A percentile compares a stretch with the other conserved stretches of the same genome.
These are phyloP conservation scores for Epiblema foenella DNA, from an alignment of 2,888 invertebrate genomes.

Conservation along the genomic window DNA sequence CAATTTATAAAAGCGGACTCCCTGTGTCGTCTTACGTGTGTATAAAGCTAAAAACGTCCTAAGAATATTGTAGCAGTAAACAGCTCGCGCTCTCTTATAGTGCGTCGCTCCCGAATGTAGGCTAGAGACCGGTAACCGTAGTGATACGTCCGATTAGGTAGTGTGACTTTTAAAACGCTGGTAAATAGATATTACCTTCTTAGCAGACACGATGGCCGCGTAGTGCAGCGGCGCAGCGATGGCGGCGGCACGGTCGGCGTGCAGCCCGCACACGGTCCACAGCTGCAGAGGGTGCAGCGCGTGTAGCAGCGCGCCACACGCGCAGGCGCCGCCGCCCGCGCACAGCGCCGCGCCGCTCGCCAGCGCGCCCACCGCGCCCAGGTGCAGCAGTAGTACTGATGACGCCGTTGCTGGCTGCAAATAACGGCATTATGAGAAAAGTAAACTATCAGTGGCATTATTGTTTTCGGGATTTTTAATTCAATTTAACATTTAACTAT, in stretches of 20 bases:
- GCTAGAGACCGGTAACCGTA: too few species aligned
- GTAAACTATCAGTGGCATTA: not conserved
- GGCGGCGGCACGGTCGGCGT: conserved; percentile 91
- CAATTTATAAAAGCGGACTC: too few species aligned
- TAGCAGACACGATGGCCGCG: conserved; percentile 89
- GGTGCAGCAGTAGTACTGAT: conserved; percentile 89
- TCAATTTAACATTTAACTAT: too few species aligned
- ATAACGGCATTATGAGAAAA: conserved; percentile 32
- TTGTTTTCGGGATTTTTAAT: not conserved
- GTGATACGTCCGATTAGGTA: too few species aligned
- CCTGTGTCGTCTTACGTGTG: too few species aligned
- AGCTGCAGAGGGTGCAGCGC: conserved; percentile 90
- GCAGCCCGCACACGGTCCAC: conserved; percentile 92
- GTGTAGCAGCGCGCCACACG: conserved; percentile 88
- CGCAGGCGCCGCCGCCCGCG: conserved; percentile 86
- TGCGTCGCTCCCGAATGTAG: too few species aligned
- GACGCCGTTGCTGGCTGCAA: conserved; percentile 87
- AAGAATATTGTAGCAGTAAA: too few species aligned
- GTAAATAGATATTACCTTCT: conserved; percentile 47
- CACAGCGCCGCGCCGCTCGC: conserved; percentile 89
- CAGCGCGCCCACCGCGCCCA: conserved; percentile 88
- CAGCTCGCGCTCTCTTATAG: too few species aligned
- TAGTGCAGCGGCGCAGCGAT: conserved; percentile 93
- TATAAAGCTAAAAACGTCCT: too few species aligned
- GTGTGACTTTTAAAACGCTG: too few species aligned